Percentiles rank a stretch among this genome's conserved stretches.
Evolutionary conservation across 30 jellyfish, hydroid and myxozoan genomes (phyloP).

Genomic region (Cassiopea andromeda): DNA sequence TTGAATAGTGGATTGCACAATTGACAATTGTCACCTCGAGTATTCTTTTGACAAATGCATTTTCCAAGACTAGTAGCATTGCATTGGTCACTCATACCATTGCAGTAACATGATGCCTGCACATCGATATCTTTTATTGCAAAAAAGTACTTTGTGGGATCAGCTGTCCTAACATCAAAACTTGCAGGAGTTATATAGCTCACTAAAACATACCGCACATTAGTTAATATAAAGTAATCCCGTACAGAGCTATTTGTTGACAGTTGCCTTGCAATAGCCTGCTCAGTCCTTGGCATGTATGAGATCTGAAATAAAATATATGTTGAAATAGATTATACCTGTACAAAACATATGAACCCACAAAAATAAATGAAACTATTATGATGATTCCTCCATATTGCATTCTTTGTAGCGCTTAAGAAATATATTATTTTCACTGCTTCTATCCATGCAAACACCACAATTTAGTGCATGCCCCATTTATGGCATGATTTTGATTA

Average conservation of each 20-base stretch:
- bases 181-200: conserved; percentile 84
- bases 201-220: conserved; percentile 68
- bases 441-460: no score
- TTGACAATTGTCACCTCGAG: conserved; percentile 93
- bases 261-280: conserved; percentile 59
- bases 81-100: conserved; percentile 94
- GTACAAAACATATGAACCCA: neutral
- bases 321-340: neutral
- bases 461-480: no score
- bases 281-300: conserved; percentile 92
- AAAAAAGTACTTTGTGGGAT: conserved; percentile 80
- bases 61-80: conserved; percentile 64
- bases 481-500: no score
- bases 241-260: conserved; percentile 70
- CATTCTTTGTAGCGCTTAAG: no score
- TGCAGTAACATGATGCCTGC: conserved; percentile 95
- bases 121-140: conserved; percentile 87
- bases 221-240: conserved; percentile 80
- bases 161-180: conserved; percentile 75
- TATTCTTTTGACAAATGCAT: conserved; percentile 91
- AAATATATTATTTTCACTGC: no score
- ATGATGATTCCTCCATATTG: no score
- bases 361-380: no score
- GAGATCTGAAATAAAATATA: conserved; percentile 57
- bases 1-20: conserved; percentile 73